Evolutionary conservation across 2,888 invertebrate species (phyloP), one percentile per base, ranked within the genome.

Genomic region (Tholera decimalis): DNA sequence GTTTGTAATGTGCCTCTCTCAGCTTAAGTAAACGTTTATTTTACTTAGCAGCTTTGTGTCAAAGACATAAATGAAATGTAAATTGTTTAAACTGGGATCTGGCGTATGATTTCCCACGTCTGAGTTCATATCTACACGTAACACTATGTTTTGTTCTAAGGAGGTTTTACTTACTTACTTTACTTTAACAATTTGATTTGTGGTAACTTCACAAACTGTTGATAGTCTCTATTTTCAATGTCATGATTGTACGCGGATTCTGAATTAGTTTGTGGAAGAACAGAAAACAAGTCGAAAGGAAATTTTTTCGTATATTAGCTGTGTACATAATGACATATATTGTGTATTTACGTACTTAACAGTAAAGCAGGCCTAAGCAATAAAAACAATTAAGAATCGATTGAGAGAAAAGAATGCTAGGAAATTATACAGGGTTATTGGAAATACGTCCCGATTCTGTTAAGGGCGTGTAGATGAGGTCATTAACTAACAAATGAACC

Each of bases 41-140:
- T 62, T 71, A 46, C 53, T 15, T 51, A 61, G 9, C 47, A 60
- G 70, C 82, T 74, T 79, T 79, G 63, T 61, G 68, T 73, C 72
- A 65, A 74, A 83, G 66, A 63, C 73, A 67, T 72, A 70, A 61
- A 76, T 73, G 76, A 70, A 82, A 79, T 83, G 68, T 75, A 79
- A 83, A 83, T 81, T 74, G 69, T 59, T 66, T 64, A 53, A 60
- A 75, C 68, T 62, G 67, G 65, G 66, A 63, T 58, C 44, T 30
- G 20, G n/a, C 33, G 66, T 68, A 53, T 81, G 83, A 83, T 83
- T 83, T 78, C 83, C 73, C 72, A 64, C 51, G 75, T 68, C 39
- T 65, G 4, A n/a, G 30, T 39, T 20, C 28, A 43, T 59, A 62
- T 62, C 59, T 57, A 24, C 41, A n/a, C 20, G 37, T 9, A 46